Evolutionary conservation across 2,888 invertebrate genomes (phyloP).

Genomic region (Agrochola circellaris): DNA sequence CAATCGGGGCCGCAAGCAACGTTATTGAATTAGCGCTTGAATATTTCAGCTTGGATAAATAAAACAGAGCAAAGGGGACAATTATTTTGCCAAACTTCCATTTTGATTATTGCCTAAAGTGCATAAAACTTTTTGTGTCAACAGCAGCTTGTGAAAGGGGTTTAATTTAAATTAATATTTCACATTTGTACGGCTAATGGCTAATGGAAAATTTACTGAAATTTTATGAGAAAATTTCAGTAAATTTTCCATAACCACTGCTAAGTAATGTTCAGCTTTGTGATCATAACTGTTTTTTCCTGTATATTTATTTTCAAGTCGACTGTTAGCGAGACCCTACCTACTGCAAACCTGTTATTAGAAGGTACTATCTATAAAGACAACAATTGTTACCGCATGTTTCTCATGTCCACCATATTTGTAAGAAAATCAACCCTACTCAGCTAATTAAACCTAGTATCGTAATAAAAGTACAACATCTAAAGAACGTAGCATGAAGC

Average conservation of each 20-base stretch:
- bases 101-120: constrained; percentile 71
- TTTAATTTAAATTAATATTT: constrained; percentile 58
- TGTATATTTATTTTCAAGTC: neutral
- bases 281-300: neutral
- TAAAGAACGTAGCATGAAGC: constrained; percentile 30
- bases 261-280: constrained; percentile 14
- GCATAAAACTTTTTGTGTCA: constrained; percentile 76
- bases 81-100: constrained; percentile 68
- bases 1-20: constrained; percentile 80
- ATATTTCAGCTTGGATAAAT: constrained; percentile 85
- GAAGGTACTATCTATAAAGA: neutral
- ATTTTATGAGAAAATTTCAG: too few species aligned
- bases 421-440: constrained; percentile 12
- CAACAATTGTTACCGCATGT: neutral
- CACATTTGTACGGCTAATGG: constrained; percentile 32
- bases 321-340: neutral
- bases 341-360: neutral
- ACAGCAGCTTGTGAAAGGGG: constrained; percentile 66
- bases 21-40: constrained; percentile 86
- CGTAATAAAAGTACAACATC: constrained; percentile 42
- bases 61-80: constrained; percentile 78
- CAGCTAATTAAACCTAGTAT: constrained; percentile 56
- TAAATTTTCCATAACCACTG: too few species aligned
- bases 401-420: neutral
- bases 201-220: constrained; percentile 36